Percentiles rank a stretch among this genome's conserved stretches.
These are phyloP conservation scores for Megastigmus dorsalis DNA, from an alignment of 2,888 invertebrate species.

Conservation along the genomic window DNA sequence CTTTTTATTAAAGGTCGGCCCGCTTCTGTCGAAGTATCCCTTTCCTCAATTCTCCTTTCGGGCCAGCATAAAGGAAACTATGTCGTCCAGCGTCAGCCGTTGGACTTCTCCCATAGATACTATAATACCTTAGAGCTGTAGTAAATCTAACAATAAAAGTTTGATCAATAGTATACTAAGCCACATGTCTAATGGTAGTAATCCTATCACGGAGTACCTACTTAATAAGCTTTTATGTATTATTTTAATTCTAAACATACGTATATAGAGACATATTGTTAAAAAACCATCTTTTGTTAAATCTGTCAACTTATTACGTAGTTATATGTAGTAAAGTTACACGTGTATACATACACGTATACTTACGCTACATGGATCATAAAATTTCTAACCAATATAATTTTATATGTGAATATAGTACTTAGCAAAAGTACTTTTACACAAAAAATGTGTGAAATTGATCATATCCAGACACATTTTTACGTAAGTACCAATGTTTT, in stretches of 20 bases:
- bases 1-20: too few relatives aligned
- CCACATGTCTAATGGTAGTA: neutral
- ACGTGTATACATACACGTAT: too few relatives aligned
- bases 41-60: neutral
- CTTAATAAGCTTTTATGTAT: too few relatives aligned
- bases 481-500: neutral
- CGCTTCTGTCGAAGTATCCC: neutral
- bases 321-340: neutral
- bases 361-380: neutral
- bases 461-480: neutral
- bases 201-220: too few relatives aligned
- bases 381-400: slow-evolving; percentile 30
- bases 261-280: too few relatives aligned
- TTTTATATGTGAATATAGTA: neutral
- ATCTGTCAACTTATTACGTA: neutral
- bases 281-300: slow-evolving; percentile 2
- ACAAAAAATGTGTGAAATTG: slow-evolving; percentile 17
- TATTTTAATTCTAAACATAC: too few relatives aligned
- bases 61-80: too few relatives aligned
- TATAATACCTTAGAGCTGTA: neutral
- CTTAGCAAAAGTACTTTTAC: neutral
- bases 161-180: slow-evolving; percentile 49
- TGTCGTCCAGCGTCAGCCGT: too few relatives aligned
- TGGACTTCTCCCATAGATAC: too few relatives aligned
- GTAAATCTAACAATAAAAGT: slow-evolving; percentile 1